Evolutionary conservation across 53 echinoderm and acorn worm species (phyloP).

Genomic region (Zoroaster sp.): DNA sequence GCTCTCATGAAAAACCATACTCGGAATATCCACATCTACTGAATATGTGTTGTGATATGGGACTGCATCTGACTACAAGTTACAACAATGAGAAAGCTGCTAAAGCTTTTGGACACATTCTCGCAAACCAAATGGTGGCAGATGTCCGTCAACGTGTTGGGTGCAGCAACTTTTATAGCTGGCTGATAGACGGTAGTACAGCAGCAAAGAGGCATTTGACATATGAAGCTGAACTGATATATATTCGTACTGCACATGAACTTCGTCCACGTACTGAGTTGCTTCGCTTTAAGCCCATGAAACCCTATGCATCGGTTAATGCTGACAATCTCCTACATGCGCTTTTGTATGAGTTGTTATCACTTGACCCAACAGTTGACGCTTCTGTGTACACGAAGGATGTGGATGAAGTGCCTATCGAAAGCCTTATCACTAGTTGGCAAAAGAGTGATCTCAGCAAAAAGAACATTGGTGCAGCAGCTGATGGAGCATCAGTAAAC

Average conservation of each 20-base stretch:
- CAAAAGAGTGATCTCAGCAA: neutral
- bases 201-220: neutral
- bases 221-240: conserved; percentile 7
- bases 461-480: conserved; percentile 11
- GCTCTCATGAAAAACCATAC: neutral
- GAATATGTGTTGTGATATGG: neutral
- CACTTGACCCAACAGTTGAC: neutral
- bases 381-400: neutral
- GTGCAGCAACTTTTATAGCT: too few species aligned
- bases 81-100: neutral
- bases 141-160: neutral
- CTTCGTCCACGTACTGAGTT: neutral
- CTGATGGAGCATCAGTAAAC: conserved; percentile 7
- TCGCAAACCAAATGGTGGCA: neutral
- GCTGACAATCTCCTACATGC: conserved; percentile 22
- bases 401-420: neutral
- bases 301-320: conserved; percentile 1
- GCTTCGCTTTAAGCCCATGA: neutral
- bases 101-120: neutral
- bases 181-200: too few species aligned
- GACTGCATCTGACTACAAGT: neutral
- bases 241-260: neutral
- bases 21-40: neutral
- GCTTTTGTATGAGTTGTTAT: neutral
- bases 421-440: neutral